These are phyloP conservation scores for Gonatopus flavifemur DNA, from an alignment of 1,140 invertebrate species.

Conservation along the genomic window DNA sequence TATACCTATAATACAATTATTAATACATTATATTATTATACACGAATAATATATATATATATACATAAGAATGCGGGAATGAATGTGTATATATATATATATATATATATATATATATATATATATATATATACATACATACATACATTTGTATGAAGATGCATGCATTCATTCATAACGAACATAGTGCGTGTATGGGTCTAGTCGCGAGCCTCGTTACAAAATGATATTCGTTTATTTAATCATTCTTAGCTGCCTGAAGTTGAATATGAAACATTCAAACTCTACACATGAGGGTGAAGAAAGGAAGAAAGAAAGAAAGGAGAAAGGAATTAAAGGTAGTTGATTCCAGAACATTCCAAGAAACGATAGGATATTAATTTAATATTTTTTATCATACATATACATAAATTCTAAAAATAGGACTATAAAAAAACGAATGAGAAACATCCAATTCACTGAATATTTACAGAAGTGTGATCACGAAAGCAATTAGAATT, in stretches of 20 bases:
- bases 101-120: slow-evolving; percentile 17
- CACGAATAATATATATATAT: slow-evolving; percentile 25
- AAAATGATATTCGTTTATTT: slow-evolving; percentile 34
- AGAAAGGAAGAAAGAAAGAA: slow-evolving; percentile 5
- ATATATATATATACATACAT: slow-evolving; percentile 22
- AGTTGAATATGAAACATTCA: slow-evolving; percentile 7
- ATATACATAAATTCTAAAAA: too few relatives aligned
- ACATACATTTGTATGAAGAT: too few relatives aligned
- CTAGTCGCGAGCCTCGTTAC: slow-evolving; percentile 37
- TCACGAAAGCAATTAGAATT: too few relatives aligned
- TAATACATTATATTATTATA: slow-evolving; percentile 30
- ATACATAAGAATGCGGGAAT: slow-evolving; percentile 35
- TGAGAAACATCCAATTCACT: too few relatives aligned
- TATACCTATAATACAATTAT: slow-evolving; percentile 36
- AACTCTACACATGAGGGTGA: background rate
- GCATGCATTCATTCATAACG: slow-evolving; percentile 22
- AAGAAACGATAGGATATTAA: slow-evolving; percentile 6
- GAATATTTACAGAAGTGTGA: too few relatives aligned
- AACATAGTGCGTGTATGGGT: slow-evolving; percentile 34
- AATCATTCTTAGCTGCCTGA: slow-evolving; percentile 33
- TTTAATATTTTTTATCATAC: too few relatives aligned
- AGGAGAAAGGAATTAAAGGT: too few relatives aligned
- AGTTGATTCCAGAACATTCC: too few relatives aligned
- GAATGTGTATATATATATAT: slow-evolving; percentile 24
- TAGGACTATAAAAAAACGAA: too few relatives aligned